Evolutionary conservation across 2,888 invertebrate species (phyloP).

Genomic region (Andrena marginata): DNA sequence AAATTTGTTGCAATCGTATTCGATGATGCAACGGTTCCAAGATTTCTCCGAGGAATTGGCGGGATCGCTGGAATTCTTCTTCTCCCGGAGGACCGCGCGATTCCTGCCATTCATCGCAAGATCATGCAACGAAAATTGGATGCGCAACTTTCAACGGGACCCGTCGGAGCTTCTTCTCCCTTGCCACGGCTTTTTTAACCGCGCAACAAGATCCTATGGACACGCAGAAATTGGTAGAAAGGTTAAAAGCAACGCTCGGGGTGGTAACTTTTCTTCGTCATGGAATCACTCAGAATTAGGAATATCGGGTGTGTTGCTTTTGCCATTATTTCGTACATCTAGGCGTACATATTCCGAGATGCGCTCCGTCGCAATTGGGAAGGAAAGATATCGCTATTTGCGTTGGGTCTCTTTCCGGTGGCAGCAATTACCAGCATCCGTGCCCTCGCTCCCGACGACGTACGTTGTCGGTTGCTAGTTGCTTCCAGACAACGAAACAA

Average conservation of each 20-base stretch:
- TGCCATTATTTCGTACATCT: no score
- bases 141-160: constrained; percentile 46
- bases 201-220: no score
- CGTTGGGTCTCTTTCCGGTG: constrained; percentile 68
- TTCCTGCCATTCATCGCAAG: constrained; percentile 74
- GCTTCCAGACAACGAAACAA: constrained; percentile 81
- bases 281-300: background rate
- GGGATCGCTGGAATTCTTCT: constrained; percentile 68
- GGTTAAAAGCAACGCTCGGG: background rate
- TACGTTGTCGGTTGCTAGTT: constrained; percentile 66
- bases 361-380: constrained; percentile 59
- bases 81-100: constrained; percentile 62
- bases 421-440: constrained; percentile 81
- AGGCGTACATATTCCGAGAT: constrained; percentile 24
- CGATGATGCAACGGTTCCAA: constrained; percentile 82
- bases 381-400: constrained; percentile 63
- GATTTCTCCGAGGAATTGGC: constrained; percentile 84
- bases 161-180: constrained; percentile 34
- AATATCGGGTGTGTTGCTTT: no score
- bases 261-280: background rate
- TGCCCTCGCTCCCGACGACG: constrained; percentile 75
- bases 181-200: background rate
- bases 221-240: background rate
- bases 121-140: constrained; percentile 79
- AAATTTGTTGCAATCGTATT: constrained; percentile 76